Evolutionary conservation across 2,888 invertebrate genomes (phyloP).

Genomic region (Germaria angustata): DNA sequence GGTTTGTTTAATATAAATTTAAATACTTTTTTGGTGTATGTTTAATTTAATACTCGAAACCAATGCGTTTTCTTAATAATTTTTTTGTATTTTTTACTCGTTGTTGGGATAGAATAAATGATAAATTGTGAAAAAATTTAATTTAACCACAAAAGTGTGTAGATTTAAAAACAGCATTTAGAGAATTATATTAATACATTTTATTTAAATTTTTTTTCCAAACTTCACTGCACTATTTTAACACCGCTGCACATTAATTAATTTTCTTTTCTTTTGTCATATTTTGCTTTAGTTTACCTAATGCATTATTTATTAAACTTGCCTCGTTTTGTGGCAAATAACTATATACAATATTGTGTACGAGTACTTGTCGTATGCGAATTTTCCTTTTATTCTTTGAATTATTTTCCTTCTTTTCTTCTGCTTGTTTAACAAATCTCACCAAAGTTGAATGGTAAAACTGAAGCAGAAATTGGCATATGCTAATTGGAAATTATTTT

Average conservation of each 20-base stretch:
- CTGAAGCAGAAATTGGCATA: conserved; percentile 55
- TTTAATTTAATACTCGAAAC: conserved; percentile 54
- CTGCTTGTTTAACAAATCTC: conserved; percentile 50
- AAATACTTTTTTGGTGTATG: not conserved
- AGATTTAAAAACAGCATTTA: not conserved
- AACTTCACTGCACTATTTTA: not conserved
- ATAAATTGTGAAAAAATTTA: not conserved
- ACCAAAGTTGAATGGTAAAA: conserved; percentile 45
- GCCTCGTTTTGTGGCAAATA: conserved; percentile 28
- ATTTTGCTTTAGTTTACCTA: not conserved
- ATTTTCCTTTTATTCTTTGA: conserved; percentile 10
- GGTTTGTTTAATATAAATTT: conserved; percentile 12
- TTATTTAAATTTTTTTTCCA: not conserved
- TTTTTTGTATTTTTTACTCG: conserved; percentile 49
- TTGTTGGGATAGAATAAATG: conserved; percentile 44
- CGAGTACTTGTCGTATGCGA: conserved; percentile 46
- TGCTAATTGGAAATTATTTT: conserved; percentile 63
- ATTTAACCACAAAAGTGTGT: conserved; percentile 7
- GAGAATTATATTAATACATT: not conserved
- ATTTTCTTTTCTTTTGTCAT: too few relatives aligned
- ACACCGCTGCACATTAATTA: not conserved
- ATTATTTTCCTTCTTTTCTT: conserved; percentile 18
- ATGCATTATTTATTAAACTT: conserved; percentile 22
- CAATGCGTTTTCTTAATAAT: conserved; percentile 49
- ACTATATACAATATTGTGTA: conserved; percentile 53